phyloP scores from a whole-genome alignment of 1,140 invertebrate genomes.

The Agrilus planipennis region DNA sequence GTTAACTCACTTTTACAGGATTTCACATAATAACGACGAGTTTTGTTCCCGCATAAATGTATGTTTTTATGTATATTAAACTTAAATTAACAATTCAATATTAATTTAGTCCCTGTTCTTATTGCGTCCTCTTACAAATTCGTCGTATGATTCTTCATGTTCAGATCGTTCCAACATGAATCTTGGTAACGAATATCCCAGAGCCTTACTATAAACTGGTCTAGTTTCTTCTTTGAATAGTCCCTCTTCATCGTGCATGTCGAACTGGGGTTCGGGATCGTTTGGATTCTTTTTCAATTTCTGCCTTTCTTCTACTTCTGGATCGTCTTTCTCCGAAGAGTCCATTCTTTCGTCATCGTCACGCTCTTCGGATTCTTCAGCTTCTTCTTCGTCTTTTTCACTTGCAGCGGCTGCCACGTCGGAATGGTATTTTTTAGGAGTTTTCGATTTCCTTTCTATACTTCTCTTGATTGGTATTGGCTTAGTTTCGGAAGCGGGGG shows the following conservation, averaged over 20 bases:
- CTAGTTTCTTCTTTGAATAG: constrained; percentile 49
- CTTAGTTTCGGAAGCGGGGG: constrained; percentile 9
- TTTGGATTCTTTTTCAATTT: constrained; percentile 39
- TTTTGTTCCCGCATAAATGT: too few species aligned
- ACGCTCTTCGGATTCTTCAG: neutral
- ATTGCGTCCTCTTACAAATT: too few species aligned
- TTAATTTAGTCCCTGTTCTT: too few species aligned
- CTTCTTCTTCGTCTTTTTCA: constrained; percentile 28
- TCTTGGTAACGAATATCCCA: constrained; percentile 49
- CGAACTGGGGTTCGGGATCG: constrained; percentile 3
- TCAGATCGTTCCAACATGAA: constrained; percentile 56
- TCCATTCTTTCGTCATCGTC: too few species aligned
- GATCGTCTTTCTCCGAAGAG: constrained; percentile 16
- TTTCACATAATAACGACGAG: too few species aligned
- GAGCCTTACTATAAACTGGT: constrained; percentile 45
- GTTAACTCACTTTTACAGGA: too few species aligned
- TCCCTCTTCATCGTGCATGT: constrained; percentile 37
- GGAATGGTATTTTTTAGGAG: constrained; percentile 8
- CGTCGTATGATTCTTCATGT: too few species aligned
- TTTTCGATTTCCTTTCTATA: constrained; percentile 8
- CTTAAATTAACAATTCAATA: too few species aligned
- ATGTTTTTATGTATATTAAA: too few species aligned
- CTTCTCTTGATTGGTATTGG: constrained; percentile 6
- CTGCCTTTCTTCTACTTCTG: constrained; percentile 32
- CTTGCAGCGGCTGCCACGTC: constrained; percentile 11